Evolutionary conservation across 1,140 invertebrate genomes (phyloP), one percentile per base, ranked within the genome.

Genomic region (Aphelinus certus): DNA sequence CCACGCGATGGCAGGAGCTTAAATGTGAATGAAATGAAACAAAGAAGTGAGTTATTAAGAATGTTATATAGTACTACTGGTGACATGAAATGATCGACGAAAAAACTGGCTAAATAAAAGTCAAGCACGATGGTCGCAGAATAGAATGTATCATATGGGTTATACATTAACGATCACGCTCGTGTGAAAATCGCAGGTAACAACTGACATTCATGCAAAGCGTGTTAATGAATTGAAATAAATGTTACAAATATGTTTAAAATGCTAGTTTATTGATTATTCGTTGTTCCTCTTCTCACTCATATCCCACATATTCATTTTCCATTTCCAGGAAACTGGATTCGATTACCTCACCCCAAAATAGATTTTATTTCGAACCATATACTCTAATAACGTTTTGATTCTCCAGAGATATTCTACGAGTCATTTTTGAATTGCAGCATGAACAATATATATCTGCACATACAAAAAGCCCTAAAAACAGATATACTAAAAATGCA

Each of bases 231-330:
- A 83, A 83, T 84, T 83, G 80, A 82, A 85, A 85, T 85, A 85
- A 85, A 85, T 84, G 84, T 85, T 84, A 81, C 75, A 80, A 84
- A 81, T 83, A 83, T 84, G 82, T 84, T 83, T 85, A 82, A 78
- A 81, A 46, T 60, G 61, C 62, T 71, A 60, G 53, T 71, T 72
- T 75, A 49, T 78, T 61, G 47, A 7, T 48, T 1, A 48, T 56
- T 69, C 49, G 46, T 7, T 9, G 48, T 4, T 43, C n/a, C 2
- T 58, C 47, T 65, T 53, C 6, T n/a, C 2, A 58, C 9, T 26
- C 26, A 26, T 26, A 26, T 26, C 26, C 26, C 26, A 26, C 7
- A 68, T 70, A 7, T 49, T 62, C 46, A 9, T 42, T 46, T 51
- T 60, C n/a, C 2, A 64, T 48, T 48, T 47, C 1, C n/a, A 63